Evolutionary conservation across 2,113 vertebrate genomes (phyloP), one percentile per base, ranked within the genome.

Genomic region (Brachirus orientalis): DNA sequence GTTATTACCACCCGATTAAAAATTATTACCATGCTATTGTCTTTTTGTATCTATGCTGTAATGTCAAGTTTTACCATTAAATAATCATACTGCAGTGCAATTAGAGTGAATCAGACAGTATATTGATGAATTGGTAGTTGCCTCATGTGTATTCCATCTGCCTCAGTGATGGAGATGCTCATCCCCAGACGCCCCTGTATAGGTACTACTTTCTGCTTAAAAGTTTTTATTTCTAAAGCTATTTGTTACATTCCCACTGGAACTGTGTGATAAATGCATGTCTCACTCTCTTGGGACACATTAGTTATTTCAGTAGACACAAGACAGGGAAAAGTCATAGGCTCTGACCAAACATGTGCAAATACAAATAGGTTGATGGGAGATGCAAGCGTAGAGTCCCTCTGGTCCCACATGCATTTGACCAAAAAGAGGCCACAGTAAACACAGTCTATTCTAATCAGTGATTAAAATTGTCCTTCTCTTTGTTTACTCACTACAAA

Each of bases 231-330:
- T 55, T 55, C 22, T n/a, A n/a, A 36, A 53, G 11, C 3, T 10
- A 22, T 63, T 20, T 53, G 20, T 28, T 58, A 36, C 1, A 9
- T 17, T 63, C 45, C 68, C 20, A 37, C 19, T 4, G 6, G 8
- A 65, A 19, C 44, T 4, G 7, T 28, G 20, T 65, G 64, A 73
- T 10, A 7, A 56, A 44, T 66, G 47, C n/a, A n/a, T n/a, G n/a
- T n/a, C n/a, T n/a, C n/a, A n/a, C 14, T 78, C 56, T 61, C 55
- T 28, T 4, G 33, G 62, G 45, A 62, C 11, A 11, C 6, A 40
- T 51, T 22, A 12, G 57, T 59, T 59, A 6, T 44, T n/a, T 19
- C 5, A 22, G 37, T 41, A 56, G 28, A 47, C 18, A 38, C 17
- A 33, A 35, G 50, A 74, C 47, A 59, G 10, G 20, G 55, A 46